Conservation (phyloP, 2,113 vertebrate species). For the Hypanus sabinus region DNA sequence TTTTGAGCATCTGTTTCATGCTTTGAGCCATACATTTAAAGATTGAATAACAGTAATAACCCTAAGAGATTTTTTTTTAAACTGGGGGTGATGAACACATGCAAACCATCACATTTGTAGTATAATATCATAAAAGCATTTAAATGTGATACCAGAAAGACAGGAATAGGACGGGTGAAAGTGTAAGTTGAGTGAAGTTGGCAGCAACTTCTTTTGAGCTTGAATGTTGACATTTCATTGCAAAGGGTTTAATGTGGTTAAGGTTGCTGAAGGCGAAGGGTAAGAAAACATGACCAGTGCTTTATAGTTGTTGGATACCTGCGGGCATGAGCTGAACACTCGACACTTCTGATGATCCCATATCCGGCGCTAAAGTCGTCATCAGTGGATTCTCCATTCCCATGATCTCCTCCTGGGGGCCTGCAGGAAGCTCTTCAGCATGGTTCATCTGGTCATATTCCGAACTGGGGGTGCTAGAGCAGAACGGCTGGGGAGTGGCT, state of each 20-base stretch:
- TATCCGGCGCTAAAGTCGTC: slow-evolving; percentile 59
- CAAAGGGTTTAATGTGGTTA: not conserved
- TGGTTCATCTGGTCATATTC: slow-evolving; percentile 66
- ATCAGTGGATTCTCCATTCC: slow-evolving; percentile 66
- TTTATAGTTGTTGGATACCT: slow-evolving; percentile 57
- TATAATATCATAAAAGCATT: too few species aligned
- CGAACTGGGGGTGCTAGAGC: slow-evolving; percentile 71
- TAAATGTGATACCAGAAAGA: not conserved
- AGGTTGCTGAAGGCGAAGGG: not conserved
- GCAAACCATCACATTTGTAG: too few species aligned
- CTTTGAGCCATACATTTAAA: too few species aligned
- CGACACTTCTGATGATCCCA: slow-evolving; percentile 50
- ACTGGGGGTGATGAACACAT: too few species aligned
- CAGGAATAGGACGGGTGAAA: not conserved
- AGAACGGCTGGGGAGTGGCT: slow-evolving; percentile 62
- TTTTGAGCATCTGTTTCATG: too few species aligned
- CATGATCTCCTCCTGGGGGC: slow-evolving; percentile 48
- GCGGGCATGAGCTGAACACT: slow-evolving; percentile 78
- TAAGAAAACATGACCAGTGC: not conserved
- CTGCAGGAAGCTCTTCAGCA: slow-evolving; percentile 52
- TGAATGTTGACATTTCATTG: not conserved
- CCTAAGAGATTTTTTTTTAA: too few species aligned
- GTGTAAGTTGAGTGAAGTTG: not conserved
- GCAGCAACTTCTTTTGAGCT: not conserved
- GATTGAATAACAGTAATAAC: too few species aligned